Base-by-base conservation (phyloP, 2,888 invertebrate genomes). In the Pherbina coryleti region DNA sequence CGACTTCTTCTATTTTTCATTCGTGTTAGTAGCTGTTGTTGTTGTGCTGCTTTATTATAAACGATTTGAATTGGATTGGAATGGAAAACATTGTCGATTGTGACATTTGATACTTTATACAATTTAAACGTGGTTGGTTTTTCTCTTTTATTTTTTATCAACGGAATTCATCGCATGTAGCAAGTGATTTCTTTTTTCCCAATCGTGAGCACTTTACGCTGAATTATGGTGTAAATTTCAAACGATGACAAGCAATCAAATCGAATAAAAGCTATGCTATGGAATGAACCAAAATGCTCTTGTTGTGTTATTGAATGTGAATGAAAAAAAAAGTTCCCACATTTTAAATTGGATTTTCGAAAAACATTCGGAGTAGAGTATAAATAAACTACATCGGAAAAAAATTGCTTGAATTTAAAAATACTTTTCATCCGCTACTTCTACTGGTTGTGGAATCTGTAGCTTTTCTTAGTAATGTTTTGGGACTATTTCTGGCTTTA, bases 161-260 rank as follows among this genome's bases (percentile, higher is more conserved):
- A 3, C 76, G 9, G 34, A 14, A 51, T 19, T 55, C n/a, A 25
- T 22, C 2, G 66, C 55, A 67, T 73, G 77, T 77, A 69, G 73
- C 77, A 73, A 77, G 69, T 77, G 73, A 25, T 73, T 72, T 22
- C 8, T 28, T 34, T 66, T 64, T 57, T 19, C 19, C 17, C 34
- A 19, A 53, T n/a, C 49, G 49, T 70, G 51, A n/a, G 14, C 25
- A 25, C 60, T 44, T 19, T 25, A 37, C 60, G 31, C 51, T 57
- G 72, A 64, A 72, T 77, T 72, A n/a, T 51, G 77, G 77, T 77
- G 73, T 77, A 60, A 67, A 73, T 73, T 77, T 77, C 73, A 73
- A 77, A 60, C 73, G 77, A 66, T 73, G 77, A 77, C 77, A 77
- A 49, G 55, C 67, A 53, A 31, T 77, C 73, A 73, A 73, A 67